These are phyloP conservation scores for Teleiodes luculella DNA, from an alignment of 2,888 invertebrate species.

Conservation along the genomic window DNA sequence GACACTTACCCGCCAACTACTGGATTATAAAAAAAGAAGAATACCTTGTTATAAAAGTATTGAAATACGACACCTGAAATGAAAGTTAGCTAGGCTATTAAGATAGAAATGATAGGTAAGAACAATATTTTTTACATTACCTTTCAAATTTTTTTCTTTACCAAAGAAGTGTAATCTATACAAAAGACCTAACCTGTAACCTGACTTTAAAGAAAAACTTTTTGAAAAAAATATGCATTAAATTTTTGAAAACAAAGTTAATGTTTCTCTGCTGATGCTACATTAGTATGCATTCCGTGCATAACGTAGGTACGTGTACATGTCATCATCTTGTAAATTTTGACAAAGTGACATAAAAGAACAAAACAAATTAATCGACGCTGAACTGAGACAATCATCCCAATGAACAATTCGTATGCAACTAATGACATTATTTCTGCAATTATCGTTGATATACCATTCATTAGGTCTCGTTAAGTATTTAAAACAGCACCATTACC, in stretches of 20 bases:
- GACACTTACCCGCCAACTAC: neutral
- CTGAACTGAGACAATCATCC: conserved; percentile 48
- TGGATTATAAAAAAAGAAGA: neutral
- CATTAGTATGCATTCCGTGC: conserved; percentile 42
- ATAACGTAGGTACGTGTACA: too few relatives aligned
- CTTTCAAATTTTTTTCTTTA: too few relatives aligned
- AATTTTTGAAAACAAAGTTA: neutral
- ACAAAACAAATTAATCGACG: conserved; percentile 33
- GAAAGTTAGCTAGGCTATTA: too few relatives aligned
- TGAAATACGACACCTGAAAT: too few relatives aligned
- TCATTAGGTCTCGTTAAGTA: conserved; percentile 72
- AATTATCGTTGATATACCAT: conserved; percentile 63
- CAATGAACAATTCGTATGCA: conserved; percentile 73
- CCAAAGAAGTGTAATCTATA: too few relatives aligned
- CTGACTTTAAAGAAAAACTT: too few relatives aligned
- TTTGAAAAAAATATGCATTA: too few relatives aligned
- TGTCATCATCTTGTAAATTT: conserved; percentile 29
- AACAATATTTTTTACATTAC: too few relatives aligned
- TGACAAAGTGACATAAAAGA: conserved; percentile 35
- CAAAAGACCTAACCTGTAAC: too few relatives aligned
- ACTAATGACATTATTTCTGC: conserved; percentile 50
- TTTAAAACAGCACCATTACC: conserved; percentile 56
- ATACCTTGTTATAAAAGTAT: too few relatives aligned
- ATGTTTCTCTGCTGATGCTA: conserved; percentile 14
- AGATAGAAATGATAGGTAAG: too few relatives aligned